A percentile compares a stretch with the other conserved stretches of the same genome.
Conservation (phyloP, 2,888 invertebrate species). For the Philereme transversata region DNA sequence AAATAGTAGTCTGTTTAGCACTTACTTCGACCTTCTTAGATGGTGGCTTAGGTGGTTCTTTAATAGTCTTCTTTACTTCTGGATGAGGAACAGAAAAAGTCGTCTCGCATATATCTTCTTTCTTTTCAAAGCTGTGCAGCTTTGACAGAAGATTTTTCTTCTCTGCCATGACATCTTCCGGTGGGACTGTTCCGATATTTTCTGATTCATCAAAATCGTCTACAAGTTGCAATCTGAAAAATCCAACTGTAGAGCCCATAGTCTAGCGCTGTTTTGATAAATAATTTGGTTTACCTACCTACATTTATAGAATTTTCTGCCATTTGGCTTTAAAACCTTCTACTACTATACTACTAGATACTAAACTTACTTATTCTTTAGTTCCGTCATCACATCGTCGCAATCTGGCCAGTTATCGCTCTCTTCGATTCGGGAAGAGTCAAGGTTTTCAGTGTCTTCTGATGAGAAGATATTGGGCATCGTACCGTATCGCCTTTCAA, state of each 20-base stretch:
- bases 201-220: slow-evolving; percentile 61
- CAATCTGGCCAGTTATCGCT: slow-evolving; percentile 71
- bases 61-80: slow-evolving; percentile 32
- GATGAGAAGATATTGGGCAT: slow-evolving; percentile 86
- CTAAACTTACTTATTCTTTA: slow-evolving; percentile 71
- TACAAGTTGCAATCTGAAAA: slow-evolving; percentile 60
- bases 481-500: slow-evolving; percentile 90
- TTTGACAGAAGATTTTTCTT: slow-evolving; percentile 70
- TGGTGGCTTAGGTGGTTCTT: slow-evolving; percentile 51
- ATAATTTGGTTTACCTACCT: too few species aligned
- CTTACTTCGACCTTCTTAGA: slow-evolving; percentile 67
- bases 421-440: slow-evolving; percentile 62
- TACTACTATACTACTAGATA: too few species aligned
- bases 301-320: too few species aligned
- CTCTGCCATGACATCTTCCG: slow-evolving; percentile 71
- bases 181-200: slow-evolving; percentile 58
- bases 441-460: slow-evolving; percentile 68
- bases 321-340: too few species aligned
- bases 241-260: too few species aligned
- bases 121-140: slow-evolving; percentile 69
- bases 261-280: too few species aligned
- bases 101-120: slow-evolving; percentile 49
- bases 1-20: neutral
- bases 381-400: slow-evolving; percentile 85
- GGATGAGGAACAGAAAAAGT: slow-evolving; percentile 19